Percentiles rank a stretch among this genome's conserved stretches.
These are phyloP conservation scores for Anadara kagoshimensis DNA, from an alignment of 1,140 invertebrate genomes.

Conservation along the genomic window DNA sequence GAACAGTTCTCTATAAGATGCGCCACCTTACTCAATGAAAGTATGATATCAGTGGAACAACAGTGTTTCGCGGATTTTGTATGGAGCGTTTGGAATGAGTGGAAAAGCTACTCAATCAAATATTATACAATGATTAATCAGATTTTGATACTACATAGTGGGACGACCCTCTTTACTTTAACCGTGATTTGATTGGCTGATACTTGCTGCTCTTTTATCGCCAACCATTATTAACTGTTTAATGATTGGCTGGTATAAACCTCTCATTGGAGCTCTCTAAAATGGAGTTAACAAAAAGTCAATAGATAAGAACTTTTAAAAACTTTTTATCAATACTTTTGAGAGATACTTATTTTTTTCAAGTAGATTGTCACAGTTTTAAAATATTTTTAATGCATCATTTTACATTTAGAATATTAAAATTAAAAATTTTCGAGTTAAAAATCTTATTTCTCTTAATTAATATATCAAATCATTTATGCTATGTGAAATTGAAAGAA, in stretches of 20 bases:
- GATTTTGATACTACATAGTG: conserved; percentile 11
- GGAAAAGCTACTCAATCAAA: conserved; percentile 40
- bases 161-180: conserved; percentile 5
- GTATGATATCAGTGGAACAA: conserved; percentile 31
- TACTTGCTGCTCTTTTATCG: conserved; percentile 2
- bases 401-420: too few relatives aligned
- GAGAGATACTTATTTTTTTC: background rate
- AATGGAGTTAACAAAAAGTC: conserved; percentile 14
- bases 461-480: background rate
- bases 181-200: conserved; percentile 12
- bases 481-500: conserved; percentile 3
- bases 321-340: background rate
- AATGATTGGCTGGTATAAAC: background rate
- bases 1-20: background rate
- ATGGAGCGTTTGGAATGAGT: conserved; percentile 38
- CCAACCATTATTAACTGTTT: background rate
- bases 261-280: conserved; percentile 14
- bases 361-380: too few relatives aligned
- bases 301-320: background rate
- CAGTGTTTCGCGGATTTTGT: conserved; percentile 32
- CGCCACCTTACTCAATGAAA: background rate
- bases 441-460: background rate
- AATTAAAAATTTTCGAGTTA: background rate
- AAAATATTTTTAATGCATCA: too few relatives aligned
- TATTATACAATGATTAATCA: conserved; percentile 43